A percentile compares a stretch with the other conserved stretches of the same genome.
phyloP scores from a whole-genome alignment of 2,888 invertebrate species.

The Zaprionus obscuricornis region DNA sequence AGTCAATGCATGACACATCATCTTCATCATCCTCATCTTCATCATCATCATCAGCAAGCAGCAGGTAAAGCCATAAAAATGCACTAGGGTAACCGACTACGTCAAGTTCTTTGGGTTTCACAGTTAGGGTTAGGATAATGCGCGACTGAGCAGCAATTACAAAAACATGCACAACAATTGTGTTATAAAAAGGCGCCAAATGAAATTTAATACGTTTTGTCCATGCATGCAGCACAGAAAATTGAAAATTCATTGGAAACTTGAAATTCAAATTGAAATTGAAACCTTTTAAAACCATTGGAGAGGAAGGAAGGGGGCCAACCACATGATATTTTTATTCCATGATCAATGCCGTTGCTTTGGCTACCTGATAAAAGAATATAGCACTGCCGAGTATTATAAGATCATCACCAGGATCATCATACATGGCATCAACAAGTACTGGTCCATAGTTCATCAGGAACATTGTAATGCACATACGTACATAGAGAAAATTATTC shows the following conservation, averaged over 20 bases:
- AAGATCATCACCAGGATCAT: conserved; percentile 54
- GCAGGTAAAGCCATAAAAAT: conserved; percentile 51
- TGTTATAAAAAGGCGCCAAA: conserved; percentile 53
- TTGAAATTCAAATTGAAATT: conserved; percentile 10
- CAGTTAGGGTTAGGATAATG: neutral
- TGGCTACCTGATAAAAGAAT: conserved; percentile 47
- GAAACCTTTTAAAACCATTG: no score
- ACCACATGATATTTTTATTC: conserved; percentile 23
- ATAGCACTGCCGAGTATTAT: conserved; percentile 53
- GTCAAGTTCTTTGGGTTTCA: no score
- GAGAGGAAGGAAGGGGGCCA: neutral
- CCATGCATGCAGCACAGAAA: no score
- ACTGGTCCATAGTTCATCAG: conserved; percentile 53
- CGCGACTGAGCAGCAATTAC: conserved; percentile 51
- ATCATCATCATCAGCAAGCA: conserved; percentile 56
- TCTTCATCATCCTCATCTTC: no score
- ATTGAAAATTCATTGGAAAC: conserved; percentile 41
- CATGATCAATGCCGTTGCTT: conserved; percentile 11
- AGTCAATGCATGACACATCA: conserved; percentile 8
- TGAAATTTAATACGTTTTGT: conserved; percentile 60
- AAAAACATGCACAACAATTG: conserved; percentile 73
- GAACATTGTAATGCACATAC: conserved; percentile 57
- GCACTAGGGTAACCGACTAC: no score
- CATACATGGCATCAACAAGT: conserved; percentile 48
- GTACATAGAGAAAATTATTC: conserved; percentile 46